Evolutionary conservation across 2,113 vertebrate genomes (phyloP).

Genomic region (Lepisosteus osseus): DNA sequence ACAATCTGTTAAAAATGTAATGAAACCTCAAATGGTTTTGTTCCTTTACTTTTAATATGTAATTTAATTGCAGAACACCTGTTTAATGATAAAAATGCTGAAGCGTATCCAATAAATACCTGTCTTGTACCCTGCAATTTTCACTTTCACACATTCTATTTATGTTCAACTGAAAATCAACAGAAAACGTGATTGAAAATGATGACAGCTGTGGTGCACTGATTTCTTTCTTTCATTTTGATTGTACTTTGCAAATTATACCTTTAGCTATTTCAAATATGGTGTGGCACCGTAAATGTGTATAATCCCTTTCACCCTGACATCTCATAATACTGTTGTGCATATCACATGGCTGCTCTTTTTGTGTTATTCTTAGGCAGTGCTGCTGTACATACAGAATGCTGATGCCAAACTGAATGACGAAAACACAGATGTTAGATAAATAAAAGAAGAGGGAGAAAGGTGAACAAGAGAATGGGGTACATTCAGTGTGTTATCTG

Average conservation of each 20-base stretch:
- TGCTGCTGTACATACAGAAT: no score
- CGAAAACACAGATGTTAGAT: no score
- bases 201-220: neutral
- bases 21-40: no score
- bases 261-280: neutral
- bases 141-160: neutral
- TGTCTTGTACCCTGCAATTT: neutral
- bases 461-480: no score
- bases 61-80: neutral
- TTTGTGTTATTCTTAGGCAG: no score
- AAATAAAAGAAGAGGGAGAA: no score
- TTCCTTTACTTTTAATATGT: neutral
- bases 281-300: neutral
- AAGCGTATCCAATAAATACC: neutral
- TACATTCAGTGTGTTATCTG: no score
- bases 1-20: no score
- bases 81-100: neutral
- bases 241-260: neutral
- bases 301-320: conserved; percentile 43
- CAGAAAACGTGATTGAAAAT: neutral
- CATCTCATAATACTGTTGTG: conserved; percentile 17
- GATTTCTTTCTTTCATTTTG: neutral
- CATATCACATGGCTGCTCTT: no score
- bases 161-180: neutral
- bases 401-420: no score